Base-by-base conservation (phyloP, 2,113 vertebrate genomes). In the Thunnus thynnus region DNA sequence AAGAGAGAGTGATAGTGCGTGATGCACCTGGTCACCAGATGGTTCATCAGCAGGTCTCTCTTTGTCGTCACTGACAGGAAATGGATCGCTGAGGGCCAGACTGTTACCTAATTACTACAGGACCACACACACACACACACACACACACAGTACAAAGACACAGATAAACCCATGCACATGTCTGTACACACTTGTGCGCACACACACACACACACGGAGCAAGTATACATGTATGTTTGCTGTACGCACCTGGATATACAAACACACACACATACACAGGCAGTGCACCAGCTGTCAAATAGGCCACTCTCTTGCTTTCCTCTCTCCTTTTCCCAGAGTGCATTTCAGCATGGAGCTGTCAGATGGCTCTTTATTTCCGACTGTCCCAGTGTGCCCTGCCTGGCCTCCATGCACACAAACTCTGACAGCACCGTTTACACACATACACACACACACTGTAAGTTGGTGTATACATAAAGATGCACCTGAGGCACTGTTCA, bases 1-100 rank as follows among this genome's bases (percentile, higher is more conserved):
- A 36, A 41, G 61, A 48, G 64, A 46, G 11, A 22, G 48, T 18
- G 55, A n/a, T 1, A n/a, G 67, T 54, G 58, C 7, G 36, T 41
- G 36, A 86, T 75, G 69, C 89, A 92, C 88, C 86, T 91, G 91
- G 73, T 76, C 87, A 90, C 62, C 93, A 94, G 93, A 94, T 93
- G 90, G 93, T 87, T 76, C 87, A 84, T 89, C 93, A 87, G 91
- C 89, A 91, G 88, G 90, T 89, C 88, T 84, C 70, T 70, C 67
- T 91, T 87, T 84, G 87, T 88, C 89, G 85, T 80, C 84, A 18
- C 78, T 80, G 87, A 89, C 89, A 94, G 91, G 89, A 93, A 93
- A 90, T 89, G 80, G 86, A 92, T 91, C 67, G 52, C 90, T 81
- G 87, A 83, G 86, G 87, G 77, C 76, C 91, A 90, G 72, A 91